Evolutionary conservation across 2,797 vertebrate species (phyloP).

Genomic region (Cuculus canorus): DNA sequence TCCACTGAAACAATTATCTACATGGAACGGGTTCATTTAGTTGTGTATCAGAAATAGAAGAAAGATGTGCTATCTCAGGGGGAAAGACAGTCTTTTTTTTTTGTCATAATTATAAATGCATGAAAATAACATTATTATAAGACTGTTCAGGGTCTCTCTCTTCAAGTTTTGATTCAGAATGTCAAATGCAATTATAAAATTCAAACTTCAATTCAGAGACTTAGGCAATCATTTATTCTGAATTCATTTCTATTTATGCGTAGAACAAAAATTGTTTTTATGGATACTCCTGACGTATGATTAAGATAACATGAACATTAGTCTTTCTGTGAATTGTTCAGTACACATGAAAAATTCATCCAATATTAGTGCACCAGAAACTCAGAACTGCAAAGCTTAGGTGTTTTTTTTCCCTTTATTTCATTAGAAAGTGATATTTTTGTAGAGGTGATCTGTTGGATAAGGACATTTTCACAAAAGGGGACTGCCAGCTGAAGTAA

Average conservation of each 20-base stretch:
- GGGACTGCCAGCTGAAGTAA: background rate
- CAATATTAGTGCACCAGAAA: background rate
- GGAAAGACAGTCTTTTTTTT: background rate
- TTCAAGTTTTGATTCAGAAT: background rate
- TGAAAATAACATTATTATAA: background rate
- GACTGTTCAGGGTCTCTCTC: background rate
- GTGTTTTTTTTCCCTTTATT: background rate
- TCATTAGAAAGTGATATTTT: background rate
- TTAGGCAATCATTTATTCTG: background rate
- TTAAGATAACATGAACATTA: background rate
- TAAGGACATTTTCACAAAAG: background rate
- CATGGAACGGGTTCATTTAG: background rate
- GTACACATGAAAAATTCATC: background rate
- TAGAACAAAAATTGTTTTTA: background rate
- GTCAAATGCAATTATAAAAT: slow-evolving; percentile 16
- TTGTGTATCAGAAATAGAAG: background rate
- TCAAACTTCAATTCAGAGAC: background rate
- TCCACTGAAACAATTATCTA: background rate
- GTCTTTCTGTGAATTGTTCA: background rate
- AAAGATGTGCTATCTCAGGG: background rate
- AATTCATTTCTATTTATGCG: background rate
- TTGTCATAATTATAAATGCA: background rate
- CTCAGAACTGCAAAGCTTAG: background rate
- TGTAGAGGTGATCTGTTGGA: background rate
- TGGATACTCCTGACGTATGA: background rate